Evolutionary conservation across 2,888 invertebrate species (phyloP).

Genomic region (Salticus scenicus): DNA sequence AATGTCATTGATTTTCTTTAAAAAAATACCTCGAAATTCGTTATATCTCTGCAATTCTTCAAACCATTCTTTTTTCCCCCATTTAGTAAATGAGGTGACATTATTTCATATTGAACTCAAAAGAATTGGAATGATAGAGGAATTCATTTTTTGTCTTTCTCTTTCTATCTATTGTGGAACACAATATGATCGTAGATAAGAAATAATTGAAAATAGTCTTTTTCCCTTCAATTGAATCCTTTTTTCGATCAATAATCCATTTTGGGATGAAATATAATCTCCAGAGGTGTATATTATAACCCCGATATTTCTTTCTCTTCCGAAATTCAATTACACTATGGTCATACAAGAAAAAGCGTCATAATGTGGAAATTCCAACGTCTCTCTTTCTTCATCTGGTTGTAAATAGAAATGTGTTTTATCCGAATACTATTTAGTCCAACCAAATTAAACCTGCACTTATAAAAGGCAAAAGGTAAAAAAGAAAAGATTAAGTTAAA

Average conservation of each 20-base stretch:
- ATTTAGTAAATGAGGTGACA: constrained; percentile 1
- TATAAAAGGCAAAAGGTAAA: no score
- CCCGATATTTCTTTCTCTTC: background rate
- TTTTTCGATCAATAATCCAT: background rate
- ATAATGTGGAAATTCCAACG: background rate
- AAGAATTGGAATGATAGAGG: background rate
- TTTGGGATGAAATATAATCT: background rate
- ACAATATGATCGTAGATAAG: background rate
- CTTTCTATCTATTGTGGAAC: background rate
- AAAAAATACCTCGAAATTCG: no score
- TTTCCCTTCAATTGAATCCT: background rate
- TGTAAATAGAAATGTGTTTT: no score
- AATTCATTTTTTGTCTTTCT: background rate
- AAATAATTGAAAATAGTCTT: background rate
- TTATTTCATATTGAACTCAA: background rate
- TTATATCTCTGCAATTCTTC: background rate
- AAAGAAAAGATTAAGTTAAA: no score
- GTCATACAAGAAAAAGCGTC: background rate
- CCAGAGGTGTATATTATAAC: background rate
- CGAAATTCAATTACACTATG: background rate
- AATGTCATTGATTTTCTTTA: no score
- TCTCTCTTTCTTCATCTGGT: no score
- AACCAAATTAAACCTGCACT: no score
- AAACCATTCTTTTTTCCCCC: background rate
- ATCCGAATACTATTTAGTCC: no score